phyloP scores from a whole-genome alignment of 2,888 invertebrate genomes.

The Apodemia mormo region DNA sequence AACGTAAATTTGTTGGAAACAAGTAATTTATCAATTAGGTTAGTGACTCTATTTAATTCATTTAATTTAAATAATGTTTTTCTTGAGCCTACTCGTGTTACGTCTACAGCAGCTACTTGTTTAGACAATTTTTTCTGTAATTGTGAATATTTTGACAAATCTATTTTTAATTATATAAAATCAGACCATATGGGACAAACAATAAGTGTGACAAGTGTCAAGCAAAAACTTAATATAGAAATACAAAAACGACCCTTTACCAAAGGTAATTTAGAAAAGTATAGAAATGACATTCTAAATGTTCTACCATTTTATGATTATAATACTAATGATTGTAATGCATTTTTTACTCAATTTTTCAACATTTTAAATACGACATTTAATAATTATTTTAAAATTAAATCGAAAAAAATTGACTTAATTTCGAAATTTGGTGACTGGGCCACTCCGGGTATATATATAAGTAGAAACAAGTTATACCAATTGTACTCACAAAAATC shows the following conservation, averaged over 20 bases:
- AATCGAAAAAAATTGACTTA: neutral
- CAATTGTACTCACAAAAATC: neutral
- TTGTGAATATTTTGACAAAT: neutral
- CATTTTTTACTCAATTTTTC: neutral
- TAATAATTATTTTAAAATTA: neutral
- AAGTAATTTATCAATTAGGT: neutral
- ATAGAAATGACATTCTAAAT: neutral
- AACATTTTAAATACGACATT: neutral
- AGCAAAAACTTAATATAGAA: neutral
- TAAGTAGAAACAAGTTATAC: neutral
- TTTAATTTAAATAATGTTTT: neutral
- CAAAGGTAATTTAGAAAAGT: neutral
- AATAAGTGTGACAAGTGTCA: neutral
- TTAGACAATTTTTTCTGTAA: neutral
- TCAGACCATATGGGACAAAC: conserved; percentile 1
- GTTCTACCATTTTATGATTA: neutral
- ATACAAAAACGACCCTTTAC: neutral
- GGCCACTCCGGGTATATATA: neutral
- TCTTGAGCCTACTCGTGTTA: neutral
- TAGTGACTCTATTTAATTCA: neutral
- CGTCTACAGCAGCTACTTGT: neutral
- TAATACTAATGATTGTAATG: neutral
- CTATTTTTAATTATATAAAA: neutral
- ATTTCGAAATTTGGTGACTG: neutral
- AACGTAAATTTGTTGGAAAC: too few relatives aligned